A percentile compares a stretch with the other conserved stretches of the same genome.
phyloP scores from a whole-genome alignment of 2,888 invertebrate genomes.

The Sclerodermus sp. region DNA sequence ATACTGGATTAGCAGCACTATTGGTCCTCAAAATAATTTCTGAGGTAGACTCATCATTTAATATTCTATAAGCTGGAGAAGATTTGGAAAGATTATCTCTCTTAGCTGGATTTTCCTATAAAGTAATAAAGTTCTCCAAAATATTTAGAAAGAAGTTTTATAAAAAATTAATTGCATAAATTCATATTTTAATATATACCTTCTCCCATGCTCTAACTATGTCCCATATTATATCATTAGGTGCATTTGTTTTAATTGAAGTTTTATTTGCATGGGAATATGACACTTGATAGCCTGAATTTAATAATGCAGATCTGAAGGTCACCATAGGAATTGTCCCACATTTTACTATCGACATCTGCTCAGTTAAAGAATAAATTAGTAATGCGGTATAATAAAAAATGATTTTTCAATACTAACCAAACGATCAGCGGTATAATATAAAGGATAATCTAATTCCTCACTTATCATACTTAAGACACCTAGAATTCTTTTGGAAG shows the following conservation, averaged over 20 bases:
- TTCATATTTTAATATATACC: slow-evolving; percentile 11
- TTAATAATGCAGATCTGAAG: slow-evolving; percentile 83
- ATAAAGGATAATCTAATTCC: slow-evolving; percentile 88
- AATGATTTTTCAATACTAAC: slow-evolving; percentile 9
- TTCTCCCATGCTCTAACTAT: slow-evolving; percentile 81
- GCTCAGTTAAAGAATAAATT: slow-evolving; percentile 6
- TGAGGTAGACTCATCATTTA: slow-evolving; percentile 60
- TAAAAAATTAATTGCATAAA: slow-evolving; percentile 1
- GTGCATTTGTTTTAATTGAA: slow-evolving; percentile 92
- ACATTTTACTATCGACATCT: slow-evolving; percentile 48
- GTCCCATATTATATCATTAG: slow-evolving; percentile 86
- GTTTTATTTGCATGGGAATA: slow-evolving; percentile 86
- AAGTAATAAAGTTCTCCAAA: slow-evolving; percentile 1
- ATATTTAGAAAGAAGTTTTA: not conserved
- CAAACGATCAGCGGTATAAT: slow-evolving; percentile 77
- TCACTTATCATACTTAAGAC: slow-evolving; percentile 79
- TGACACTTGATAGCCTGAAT: slow-evolving; percentile 89
- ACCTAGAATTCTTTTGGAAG: slow-evolving; percentile 76
- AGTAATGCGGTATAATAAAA: not conserved
- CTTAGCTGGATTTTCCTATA: slow-evolving; percentile 65
- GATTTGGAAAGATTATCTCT: slow-evolving; percentile 63
- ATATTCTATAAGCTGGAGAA: slow-evolving; percentile 61
- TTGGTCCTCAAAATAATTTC: slow-evolving; percentile 63
- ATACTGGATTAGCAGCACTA: slow-evolving; percentile 77
- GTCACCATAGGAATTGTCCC: slow-evolving; percentile 45